Percentiles rank a stretch among this genome's conserved stretches.
These are phyloP conservation scores for Abramis brama DNA, from an alignment of 2,113 vertebrate genomes.

Conservation along the genomic window DNA sequence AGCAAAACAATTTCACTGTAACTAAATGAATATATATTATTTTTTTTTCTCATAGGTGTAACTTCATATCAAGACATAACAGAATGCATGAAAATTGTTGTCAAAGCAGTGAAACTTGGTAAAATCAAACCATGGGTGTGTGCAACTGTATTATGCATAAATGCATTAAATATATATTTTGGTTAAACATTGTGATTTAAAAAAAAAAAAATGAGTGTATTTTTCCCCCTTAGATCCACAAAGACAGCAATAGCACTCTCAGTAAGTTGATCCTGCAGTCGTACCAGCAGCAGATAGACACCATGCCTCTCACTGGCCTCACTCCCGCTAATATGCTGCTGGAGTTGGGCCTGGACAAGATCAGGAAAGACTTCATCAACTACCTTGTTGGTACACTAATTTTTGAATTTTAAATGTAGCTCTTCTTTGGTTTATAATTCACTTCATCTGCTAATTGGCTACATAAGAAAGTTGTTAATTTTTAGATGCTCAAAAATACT, in stretches of 20 bases:
- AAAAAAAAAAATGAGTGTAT: neutral
- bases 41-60: slow-evolving; percentile 75
- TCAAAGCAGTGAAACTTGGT: slow-evolving; percentile 81
- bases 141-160: neutral
- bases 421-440: neutral
- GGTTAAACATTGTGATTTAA: neutral
- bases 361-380: slow-evolving; percentile 95
- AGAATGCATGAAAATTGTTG: slow-evolving; percentile 83
- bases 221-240: slow-evolving; percentile 82
- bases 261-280: slow-evolving; percentile 90
- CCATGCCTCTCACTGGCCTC: slow-evolving; percentile 79
- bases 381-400: slow-evolving; percentile 88
- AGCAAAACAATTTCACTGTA: neutral
- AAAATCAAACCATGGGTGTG: slow-evolving; percentile 91
- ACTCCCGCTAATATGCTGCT: slow-evolving; percentile 88
- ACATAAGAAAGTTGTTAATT: neutral
- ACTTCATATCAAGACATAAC: slow-evolving; percentile 87
- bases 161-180: neutral
- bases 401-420: neutral
- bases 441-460: neutral
- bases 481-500: neutral
- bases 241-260: slow-evolving; percentile 87
- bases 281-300: slow-evolving; percentile 82
- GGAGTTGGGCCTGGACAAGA: slow-evolving; percentile 94
- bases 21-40: slow-evolving; percentile 13